A percentile compares a stretch with the other conserved stretches of the same genome.
Conservation (phyloP, 2,888 invertebrate genomes). For the Phengaris arion region DNA sequence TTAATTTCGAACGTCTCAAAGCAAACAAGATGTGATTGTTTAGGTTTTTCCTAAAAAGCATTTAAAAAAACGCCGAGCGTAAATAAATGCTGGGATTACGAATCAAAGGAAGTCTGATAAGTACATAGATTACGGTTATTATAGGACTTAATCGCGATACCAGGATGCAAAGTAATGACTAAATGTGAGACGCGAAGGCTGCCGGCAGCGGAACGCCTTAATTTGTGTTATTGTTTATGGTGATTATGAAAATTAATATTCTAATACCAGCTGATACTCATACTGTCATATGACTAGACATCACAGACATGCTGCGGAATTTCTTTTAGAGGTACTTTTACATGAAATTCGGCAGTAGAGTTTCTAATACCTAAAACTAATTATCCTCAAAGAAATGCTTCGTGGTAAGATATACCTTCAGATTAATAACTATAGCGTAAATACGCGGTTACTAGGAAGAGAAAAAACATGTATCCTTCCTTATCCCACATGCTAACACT, state of each 20-base stretch:
- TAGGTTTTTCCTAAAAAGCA: neutral
- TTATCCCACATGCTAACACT: too few relatives aligned
- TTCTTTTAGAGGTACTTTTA: too few relatives aligned
- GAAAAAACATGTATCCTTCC: too few relatives aligned
- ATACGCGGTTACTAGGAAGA: too few relatives aligned
- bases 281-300: too few relatives aligned
- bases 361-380: too few relatives aligned
- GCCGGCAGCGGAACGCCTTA: conserved; percentile 24
- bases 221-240: conserved; percentile 21
- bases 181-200: conserved; percentile 27
- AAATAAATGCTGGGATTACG: conserved; percentile 2
- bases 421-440: too few relatives aligned
- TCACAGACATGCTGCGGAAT: too few relatives aligned
- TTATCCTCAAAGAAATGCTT: too few relatives aligned
- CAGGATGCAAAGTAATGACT: conserved; percentile 54
- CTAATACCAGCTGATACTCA: too few relatives aligned
- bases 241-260: neutral
- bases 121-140: conserved; percentile 60
- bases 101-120: conserved; percentile 54
- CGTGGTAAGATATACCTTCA: too few relatives aligned
- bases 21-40: neutral
- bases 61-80: neutral
- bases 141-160: conserved; percentile 63
- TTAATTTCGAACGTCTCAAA: neutral
- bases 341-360: too few relatives aligned